Evolutionary conservation across 2,113 vertebrate genomes (phyloP).

Genomic region (Lutjanus erythropterus): DNA sequence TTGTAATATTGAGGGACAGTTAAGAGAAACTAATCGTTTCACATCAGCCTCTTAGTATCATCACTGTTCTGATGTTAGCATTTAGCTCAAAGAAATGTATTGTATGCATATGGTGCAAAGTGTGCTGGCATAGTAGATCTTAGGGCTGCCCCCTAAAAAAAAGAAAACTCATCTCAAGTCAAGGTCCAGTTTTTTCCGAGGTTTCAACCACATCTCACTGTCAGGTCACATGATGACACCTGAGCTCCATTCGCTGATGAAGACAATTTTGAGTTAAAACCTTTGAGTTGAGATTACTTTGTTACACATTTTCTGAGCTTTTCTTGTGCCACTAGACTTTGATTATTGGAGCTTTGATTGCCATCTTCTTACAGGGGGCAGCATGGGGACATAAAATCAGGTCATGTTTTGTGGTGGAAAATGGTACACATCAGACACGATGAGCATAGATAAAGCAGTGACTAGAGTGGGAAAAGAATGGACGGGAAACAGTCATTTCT

Average conservation of each 20-base stretch:
- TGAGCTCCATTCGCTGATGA: too few relatives aligned
- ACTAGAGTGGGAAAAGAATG: not conserved
- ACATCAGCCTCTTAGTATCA: not conserved
- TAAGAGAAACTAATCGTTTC: too few relatives aligned
- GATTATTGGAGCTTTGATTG: not conserved
- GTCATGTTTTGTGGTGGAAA: not conserved
- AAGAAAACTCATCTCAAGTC: too few relatives aligned
- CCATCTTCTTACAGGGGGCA: not conserved
- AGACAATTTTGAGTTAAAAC: too few relatives aligned
- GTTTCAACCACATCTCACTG: too few relatives aligned
- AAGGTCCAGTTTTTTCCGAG: too few relatives aligned
- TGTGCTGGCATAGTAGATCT: not conserved
- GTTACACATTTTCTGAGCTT: not conserved
- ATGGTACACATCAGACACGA: not conserved
- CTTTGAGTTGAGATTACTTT: not conserved
- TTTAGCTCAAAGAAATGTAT: not conserved
- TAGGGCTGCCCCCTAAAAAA: too few relatives aligned
- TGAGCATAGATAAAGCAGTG: not conserved
- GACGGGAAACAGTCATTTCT: constrained; percentile 9
- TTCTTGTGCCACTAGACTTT: not conserved
- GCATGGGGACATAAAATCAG: not conserved
- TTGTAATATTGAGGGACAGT: too few relatives aligned
- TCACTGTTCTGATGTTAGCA: not conserved
- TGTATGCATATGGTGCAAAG: not conserved
- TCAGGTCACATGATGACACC: too few relatives aligned